A percentile compares a stretch with the other conserved stretches of the same genome.
These are phyloP conservation scores for Lophius americanus DNA, from an alignment of 2,797 vertebrate species.

Conservation along the genomic window DNA sequence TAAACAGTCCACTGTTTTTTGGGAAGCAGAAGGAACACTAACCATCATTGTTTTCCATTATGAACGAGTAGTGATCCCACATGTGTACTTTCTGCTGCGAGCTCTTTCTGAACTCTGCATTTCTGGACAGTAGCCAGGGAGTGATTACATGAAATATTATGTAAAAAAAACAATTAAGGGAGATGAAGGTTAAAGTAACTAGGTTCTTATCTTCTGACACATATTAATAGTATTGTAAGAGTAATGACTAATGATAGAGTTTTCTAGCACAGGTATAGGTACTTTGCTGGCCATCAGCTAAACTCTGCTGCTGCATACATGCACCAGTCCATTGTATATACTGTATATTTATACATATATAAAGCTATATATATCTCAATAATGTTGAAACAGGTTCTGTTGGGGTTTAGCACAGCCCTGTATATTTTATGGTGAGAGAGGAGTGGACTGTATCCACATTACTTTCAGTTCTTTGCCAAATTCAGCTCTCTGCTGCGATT, in stretches of 20 bases:
- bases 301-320: background rate
- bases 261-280: constrained; percentile 8
- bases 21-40: constrained; percentile 71
- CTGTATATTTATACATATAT: background rate
- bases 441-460: background rate
- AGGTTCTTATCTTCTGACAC: background rate
- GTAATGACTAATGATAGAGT: background rate
- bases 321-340: too few relatives aligned
- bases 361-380: too few relatives aligned
- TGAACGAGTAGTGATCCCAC: constrained; percentile 69
- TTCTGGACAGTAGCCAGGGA: constrained; percentile 23
- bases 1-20: constrained; percentile 72
- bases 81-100: constrained; percentile 56
- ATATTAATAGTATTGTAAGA: background rate
- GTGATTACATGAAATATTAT: constrained; percentile 23
- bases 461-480: too few relatives aligned
- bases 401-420: too few relatives aligned
- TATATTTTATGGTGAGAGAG: background rate
- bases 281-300: background rate
- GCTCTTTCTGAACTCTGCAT: constrained; percentile 56
- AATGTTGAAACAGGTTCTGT: too few relatives aligned
- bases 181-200: constrained; percentile 7
- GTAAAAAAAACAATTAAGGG: constrained; percentile 39
- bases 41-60: constrained; percentile 73
- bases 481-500: too few relatives aligned